Percentiles rank a stretch among this genome's conserved stretches.
phyloP scores from a whole-genome alignment of 2,888 invertebrate genomes.

The Teleiodes luculella region DNA sequence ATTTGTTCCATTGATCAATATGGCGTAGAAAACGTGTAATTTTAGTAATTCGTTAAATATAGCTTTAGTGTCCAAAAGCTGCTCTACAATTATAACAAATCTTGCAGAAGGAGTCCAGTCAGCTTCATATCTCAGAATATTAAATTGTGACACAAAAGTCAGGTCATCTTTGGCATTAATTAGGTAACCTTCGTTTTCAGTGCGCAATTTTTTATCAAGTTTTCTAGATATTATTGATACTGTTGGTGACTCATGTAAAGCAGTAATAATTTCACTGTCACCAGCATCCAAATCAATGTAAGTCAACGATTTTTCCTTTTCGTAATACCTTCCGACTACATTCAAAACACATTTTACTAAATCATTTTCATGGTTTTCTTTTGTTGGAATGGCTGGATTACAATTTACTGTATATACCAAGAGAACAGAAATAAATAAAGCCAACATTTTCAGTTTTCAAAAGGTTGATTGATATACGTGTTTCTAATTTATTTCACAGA shows the following conservation, averaged over 20 bases:
- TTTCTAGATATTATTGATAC: constrained; percentile 15
- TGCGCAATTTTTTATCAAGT: not conserved
- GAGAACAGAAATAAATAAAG: not conserved
- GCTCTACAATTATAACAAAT: constrained; percentile 38
- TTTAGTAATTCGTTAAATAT: constrained; percentile 43
- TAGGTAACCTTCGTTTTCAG: constrained; percentile 30
- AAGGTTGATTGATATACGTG: too few species aligned
- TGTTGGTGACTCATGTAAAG: constrained; percentile 10
- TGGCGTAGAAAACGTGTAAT: constrained; percentile 35
- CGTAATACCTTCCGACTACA: not conserved
- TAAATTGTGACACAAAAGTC: constrained; percentile 27
- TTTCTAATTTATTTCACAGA: too few species aligned
- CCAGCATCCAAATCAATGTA: constrained; percentile 21
- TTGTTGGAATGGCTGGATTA: not conserved
- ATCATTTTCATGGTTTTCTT: not conserved
- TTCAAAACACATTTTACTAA: not conserved
- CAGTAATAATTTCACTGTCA: constrained; percentile 15
- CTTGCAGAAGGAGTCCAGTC: constrained; percentile 44
- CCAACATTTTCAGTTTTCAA: not conserved
- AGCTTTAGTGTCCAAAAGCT: constrained; percentile 19
- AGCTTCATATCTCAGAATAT: constrained; percentile 28
- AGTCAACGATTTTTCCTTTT: constrained; percentile 13
- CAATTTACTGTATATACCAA: not conserved
- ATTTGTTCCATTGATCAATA: too few species aligned
- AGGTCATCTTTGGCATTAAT: constrained; percentile 27